Conservation (phyloP, 2,797 vertebrate species). For the Protonibea diacanthus region DNA sequence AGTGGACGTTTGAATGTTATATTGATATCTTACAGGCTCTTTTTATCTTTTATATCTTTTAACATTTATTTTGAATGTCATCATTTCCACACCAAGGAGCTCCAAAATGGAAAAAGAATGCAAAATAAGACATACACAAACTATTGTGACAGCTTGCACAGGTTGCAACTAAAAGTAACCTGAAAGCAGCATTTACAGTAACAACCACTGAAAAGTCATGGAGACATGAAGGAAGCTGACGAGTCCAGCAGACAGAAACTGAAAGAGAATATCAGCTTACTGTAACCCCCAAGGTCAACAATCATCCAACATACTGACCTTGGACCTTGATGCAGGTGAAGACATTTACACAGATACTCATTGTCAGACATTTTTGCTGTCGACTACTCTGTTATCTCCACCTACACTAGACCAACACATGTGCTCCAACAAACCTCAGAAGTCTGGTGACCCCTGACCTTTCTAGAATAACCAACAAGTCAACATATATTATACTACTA, state of each 20-base stretch:
- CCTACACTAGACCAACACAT: background rate
- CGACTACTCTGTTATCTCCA: background rate
- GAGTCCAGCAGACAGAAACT: no score
- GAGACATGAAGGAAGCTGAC: background rate
- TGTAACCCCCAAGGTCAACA: slow-evolving; percentile 2
- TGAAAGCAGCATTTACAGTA: background rate
- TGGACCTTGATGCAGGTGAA: background rate
- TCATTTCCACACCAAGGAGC: background rate
- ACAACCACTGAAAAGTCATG: background rate
- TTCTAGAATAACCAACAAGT: background rate
- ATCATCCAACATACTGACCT: background rate
- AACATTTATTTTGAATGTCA: background rate
- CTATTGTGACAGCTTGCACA: background rate
- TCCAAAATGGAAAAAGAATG: background rate
- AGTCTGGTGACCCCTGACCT: background rate
- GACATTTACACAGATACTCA: background rate
- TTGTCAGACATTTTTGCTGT: background rate
- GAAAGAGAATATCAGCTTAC: background rate
- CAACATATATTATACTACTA: background rate
- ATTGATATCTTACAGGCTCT: background rate
- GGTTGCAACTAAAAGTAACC: background rate
- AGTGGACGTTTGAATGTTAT: no score
- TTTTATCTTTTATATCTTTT: background rate
- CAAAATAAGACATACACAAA: background rate
- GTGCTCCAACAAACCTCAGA: background rate